Evolutionary conservation across 2,113 vertebrate species (phyloP).

Genomic region (Myiagra hebetior): DNA sequence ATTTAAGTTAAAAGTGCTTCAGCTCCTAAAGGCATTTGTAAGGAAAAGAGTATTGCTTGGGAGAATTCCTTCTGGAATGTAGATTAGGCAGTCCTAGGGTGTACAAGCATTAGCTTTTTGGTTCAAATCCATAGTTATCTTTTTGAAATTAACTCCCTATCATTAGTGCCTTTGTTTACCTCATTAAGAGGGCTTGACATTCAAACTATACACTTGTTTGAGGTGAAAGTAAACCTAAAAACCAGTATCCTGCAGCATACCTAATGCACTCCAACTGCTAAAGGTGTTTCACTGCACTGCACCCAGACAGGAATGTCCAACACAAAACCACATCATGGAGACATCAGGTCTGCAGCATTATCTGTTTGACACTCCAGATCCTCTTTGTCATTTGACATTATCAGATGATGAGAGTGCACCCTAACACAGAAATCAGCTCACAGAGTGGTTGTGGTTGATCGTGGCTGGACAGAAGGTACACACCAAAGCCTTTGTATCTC

Average conservation of each 20-base stretch:
- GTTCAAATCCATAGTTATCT: not conserved
- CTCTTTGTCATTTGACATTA: not conserved
- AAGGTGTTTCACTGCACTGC: not conserved
- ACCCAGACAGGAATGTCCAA: not conserved
- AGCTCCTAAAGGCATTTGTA: not conserved
- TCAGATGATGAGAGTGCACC: not conserved
- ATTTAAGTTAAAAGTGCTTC: not conserved
- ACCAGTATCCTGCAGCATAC: not conserved
- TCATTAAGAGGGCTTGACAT: not conserved
- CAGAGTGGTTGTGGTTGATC: not conserved
- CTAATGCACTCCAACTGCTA: not conserved
- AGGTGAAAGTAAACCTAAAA: not conserved
- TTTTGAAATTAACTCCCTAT: not conserved
- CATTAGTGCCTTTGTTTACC: not conserved
- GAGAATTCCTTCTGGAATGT: not conserved
- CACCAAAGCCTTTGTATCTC: not conserved
- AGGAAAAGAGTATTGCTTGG: not conserved
- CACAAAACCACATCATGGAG: not conserved
- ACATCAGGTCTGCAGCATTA: not conserved
- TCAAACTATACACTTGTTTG: not conserved
- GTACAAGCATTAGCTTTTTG: not conserved
- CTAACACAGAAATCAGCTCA: not conserved
- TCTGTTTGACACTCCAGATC: not conserved
- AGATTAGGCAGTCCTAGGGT: not conserved
- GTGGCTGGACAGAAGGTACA: not conserved